These are phyloP conservation scores for Agelastica alni DNA, from an alignment of 2,888 invertebrate genomes.

Conservation along the genomic window DNA sequence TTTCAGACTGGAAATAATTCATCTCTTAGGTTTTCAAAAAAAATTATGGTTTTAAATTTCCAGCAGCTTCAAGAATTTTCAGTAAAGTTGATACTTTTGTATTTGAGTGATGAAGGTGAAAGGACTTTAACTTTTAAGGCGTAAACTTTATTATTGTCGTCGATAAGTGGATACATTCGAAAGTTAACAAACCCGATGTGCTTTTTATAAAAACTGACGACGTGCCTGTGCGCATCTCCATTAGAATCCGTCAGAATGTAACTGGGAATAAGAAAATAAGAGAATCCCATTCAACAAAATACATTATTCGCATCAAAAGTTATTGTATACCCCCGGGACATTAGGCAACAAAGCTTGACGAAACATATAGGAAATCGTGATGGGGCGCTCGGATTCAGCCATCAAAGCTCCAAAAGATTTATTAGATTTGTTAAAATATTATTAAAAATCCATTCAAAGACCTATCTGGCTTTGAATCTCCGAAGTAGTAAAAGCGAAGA, in stretches of 20 bases:
- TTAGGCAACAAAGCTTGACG: constrained; percentile 24
- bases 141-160: too few relatives aligned
- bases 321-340: constrained; percentile 16
- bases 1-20: constrained; percentile 2
- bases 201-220: too few relatives aligned
- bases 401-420: constrained; percentile 21
- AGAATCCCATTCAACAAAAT: constrained; percentile 12
- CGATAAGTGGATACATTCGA: too few relatives aligned
- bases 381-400: constrained; percentile 8
- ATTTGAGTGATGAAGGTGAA: too few relatives aligned
- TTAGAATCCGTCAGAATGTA: neutral
- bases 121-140: too few relatives aligned
- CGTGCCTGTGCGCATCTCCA: constrained; percentile 4
- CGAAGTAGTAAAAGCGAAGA: constrained; percentile 3
- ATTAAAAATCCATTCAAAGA: constrained; percentile 10
- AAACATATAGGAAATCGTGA: constrained; percentile 16
- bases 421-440: constrained; percentile 24
- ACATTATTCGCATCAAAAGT: constrained; percentile 18
- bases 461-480: constrained; percentile 10
- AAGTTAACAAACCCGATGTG: too few relatives aligned
- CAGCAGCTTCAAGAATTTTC: too few relatives aligned
- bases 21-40: constrained; percentile 5
- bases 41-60: neutral
- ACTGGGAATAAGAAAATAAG: constrained; percentile 1
- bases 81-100: too few relatives aligned